These are phyloP conservation scores for Pristionchus maxplancki DNA, from an alignment of 2,888 invertebrate species.

Conservation along the genomic window DNA sequence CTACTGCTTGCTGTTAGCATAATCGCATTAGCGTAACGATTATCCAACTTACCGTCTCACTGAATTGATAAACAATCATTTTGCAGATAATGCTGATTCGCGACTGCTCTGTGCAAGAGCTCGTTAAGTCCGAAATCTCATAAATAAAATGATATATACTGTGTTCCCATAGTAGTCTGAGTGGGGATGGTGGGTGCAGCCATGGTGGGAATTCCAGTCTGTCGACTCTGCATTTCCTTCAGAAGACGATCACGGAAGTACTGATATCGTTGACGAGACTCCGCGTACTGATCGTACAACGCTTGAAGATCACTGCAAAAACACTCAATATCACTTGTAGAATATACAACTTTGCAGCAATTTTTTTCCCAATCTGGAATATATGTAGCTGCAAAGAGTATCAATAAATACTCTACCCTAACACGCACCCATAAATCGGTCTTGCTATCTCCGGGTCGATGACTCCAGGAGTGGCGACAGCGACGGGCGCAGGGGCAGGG, in stretches of 20 bases:
- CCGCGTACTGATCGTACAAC: constrained; percentile 74
- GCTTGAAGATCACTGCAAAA: constrained; percentile 70
- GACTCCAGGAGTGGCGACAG: neutral
- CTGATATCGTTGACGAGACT: constrained; percentile 72
- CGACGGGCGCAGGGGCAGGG: neutral
- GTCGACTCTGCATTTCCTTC: constrained; percentile 65
- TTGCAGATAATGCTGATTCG: neutral
- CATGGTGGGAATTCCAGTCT: constrained; percentile 33
- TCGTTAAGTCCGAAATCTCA: neutral
- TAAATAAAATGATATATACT: neutral
- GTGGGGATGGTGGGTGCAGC: neutral
- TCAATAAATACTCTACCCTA: neutral
- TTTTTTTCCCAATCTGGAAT: neutral
- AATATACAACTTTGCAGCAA: neutral
- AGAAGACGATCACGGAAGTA: constrained; percentile 75
- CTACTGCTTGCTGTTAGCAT: neutral
- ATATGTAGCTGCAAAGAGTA: neutral
- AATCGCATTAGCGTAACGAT: neutral
- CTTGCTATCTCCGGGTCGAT: constrained; percentile 32
- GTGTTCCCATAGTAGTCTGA: neutral
- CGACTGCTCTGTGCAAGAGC: too few relatives aligned
- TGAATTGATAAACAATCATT: neutral
- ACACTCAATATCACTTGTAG: neutral
- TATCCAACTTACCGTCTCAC: neutral
- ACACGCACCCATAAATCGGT: constrained; percentile 14